phyloP scores from a whole-genome alignment of 1,140 invertebrate genomes.

The Calycopis cecrops region DNA sequence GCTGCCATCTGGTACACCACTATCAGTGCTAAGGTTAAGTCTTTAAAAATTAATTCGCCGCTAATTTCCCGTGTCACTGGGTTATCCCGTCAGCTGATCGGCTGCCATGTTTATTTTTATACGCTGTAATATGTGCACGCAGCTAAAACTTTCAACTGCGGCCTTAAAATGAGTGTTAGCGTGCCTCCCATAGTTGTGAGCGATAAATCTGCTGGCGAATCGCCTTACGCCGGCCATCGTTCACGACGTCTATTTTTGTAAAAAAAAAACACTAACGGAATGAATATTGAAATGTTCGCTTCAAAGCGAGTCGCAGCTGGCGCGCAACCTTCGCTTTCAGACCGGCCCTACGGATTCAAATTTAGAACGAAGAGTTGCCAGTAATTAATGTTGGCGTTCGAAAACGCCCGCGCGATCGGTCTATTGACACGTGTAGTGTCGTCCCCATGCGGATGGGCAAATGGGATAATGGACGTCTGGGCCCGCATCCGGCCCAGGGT shows the following conservation, averaged over 20 bases:
- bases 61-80: slow-evolving; percentile 8
- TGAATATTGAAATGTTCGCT: slow-evolving; percentile 41
- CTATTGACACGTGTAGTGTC: slow-evolving; percentile 63
- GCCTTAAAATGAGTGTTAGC: slow-evolving; percentile 53
- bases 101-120: slow-evolving; percentile 35
- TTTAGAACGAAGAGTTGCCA: slow-evolving; percentile 43
- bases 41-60: slow-evolving; percentile 41
- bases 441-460: slow-evolving; percentile 71
- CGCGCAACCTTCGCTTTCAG: slow-evolving; percentile 42
- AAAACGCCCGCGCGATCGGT: slow-evolving; percentile 49
- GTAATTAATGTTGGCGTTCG: slow-evolving; percentile 49
- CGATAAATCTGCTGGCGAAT: slow-evolving; percentile 61
- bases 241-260: slow-evolving; percentile 53
- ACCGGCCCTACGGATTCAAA: slow-evolving; percentile 42
- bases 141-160: slow-evolving; percentile 60
- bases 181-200: slow-evolving; percentile 36
- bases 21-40: slow-evolving; percentile 44
- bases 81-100: slow-evolving; percentile 18
- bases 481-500: slow-evolving; percentile 70
- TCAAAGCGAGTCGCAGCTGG: slow-evolving; percentile 31
- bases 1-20: slow-evolving; percentile 40
- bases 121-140: slow-evolving; percentile 52
- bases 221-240: slow-evolving; percentile 44
- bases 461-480: slow-evolving; percentile 74
- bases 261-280: slow-evolving; percentile 49